Percentiles rank a stretch among this genome's conserved stretches.
Conservation (phyloP, 1,140 invertebrate species). For the Plectus sambesii region DNA sequence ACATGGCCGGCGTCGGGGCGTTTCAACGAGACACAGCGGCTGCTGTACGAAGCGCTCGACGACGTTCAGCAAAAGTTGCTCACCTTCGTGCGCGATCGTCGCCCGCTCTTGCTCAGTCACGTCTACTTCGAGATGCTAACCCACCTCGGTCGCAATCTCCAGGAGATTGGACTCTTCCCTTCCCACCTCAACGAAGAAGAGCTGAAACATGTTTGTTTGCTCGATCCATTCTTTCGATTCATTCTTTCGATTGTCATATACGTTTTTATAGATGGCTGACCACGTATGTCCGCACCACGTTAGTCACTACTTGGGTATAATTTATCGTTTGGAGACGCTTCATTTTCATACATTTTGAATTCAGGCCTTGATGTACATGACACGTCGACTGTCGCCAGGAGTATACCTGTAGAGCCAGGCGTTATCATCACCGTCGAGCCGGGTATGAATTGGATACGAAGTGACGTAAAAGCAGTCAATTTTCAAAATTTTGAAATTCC, state of each 20-base stretch:
- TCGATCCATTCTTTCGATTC: conserved; percentile 12
- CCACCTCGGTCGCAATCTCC: conserved; percentile 62
- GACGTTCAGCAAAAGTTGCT: conserved; percentile 64
- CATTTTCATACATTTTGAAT: conserved; percentile 52
- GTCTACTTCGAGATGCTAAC: conserved; percentile 72
- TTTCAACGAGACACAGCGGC: conserved; percentile 57
- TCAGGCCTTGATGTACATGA: conserved; percentile 98
- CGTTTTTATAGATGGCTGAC: conserved; percentile 56
- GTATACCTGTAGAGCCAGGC: conserved; percentile 59
- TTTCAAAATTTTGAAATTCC: too few species aligned
- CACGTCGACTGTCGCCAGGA: conserved; percentile 63
- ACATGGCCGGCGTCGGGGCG: conserved; percentile 84
- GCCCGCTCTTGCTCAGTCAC: conserved; percentile 60
- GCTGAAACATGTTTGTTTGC: conserved; percentile 4
- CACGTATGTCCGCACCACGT: conserved; percentile 91
- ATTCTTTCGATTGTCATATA: conserved; percentile 16
- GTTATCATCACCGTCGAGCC: conserved; percentile 96
- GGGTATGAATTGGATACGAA: too few species aligned
- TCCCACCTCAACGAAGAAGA: too few species aligned
- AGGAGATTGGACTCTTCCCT: conserved; percentile 58
- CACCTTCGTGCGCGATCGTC: conserved; percentile 49
- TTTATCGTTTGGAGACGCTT: conserved; percentile 69
- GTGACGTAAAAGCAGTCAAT: too few species aligned
- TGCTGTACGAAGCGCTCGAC: conserved; percentile 58
- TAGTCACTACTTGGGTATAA: conserved; percentile 85